These are phyloP conservation scores for Nomada fucata DNA, from an alignment of 2,888 invertebrate genomes.

Conservation along the genomic window DNA sequence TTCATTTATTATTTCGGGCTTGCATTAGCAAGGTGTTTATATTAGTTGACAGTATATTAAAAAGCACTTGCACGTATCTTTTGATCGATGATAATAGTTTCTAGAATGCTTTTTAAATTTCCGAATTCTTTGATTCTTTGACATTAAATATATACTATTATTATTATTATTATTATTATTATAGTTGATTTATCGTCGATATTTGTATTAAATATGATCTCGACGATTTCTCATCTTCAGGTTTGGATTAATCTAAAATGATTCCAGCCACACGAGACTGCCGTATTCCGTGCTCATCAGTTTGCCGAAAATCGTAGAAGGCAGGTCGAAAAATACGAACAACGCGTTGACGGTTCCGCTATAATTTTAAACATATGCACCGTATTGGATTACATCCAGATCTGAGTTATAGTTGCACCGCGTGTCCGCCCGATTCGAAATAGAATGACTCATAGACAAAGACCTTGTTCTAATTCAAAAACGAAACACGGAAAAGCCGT, in stretches of 20 bases:
- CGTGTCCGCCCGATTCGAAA: constrained; percentile 61
- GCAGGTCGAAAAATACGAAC: constrained; percentile 6
- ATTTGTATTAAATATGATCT: background rate
- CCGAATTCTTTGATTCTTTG: too few relatives aligned
- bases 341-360: constrained; percentile 22
- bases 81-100: too few relatives aligned
- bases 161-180: too few relatives aligned
- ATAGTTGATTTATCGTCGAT: background rate
- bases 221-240: constrained; percentile 8
- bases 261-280: constrained; percentile 3
- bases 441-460: constrained; percentile 71
- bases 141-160: too few relatives aligned
- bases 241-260: background rate
- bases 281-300: constrained; percentile 10
- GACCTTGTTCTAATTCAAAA: constrained; percentile 72
- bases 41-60: too few relatives aligned
- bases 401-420: constrained; percentile 55
- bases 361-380: constrained; percentile 53
- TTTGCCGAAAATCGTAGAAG: background rate
- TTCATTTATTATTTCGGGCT: too few relatives aligned
- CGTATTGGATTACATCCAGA: constrained; percentile 68
- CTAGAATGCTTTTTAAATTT: too few relatives aligned
- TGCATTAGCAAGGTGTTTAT: too few relatives aligned
- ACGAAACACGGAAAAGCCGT: constrained; percentile 65
- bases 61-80: too few relatives aligned